phyloP scores from a whole-genome alignment of 2,113 vertebrate genomes.

The Erpornis zantholeuca region DNA sequence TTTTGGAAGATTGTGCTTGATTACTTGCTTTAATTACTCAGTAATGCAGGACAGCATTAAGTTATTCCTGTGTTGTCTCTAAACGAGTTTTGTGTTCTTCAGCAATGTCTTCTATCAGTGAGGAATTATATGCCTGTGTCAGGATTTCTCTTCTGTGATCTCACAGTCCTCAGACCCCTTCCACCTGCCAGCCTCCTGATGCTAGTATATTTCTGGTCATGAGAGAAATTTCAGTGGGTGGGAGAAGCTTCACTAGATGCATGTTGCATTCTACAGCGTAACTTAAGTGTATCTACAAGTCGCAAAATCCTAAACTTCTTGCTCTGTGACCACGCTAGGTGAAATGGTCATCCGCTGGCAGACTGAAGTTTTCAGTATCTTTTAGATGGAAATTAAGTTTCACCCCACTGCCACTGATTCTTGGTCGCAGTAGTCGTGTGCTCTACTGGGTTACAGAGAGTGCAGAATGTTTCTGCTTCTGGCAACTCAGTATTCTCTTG shows the following conservation, averaged over 20 bases:
- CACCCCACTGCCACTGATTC: background rate
- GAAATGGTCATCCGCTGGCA: rapidly evolving
- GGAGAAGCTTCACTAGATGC: background rate
- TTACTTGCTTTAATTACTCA: background rate
- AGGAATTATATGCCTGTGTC: background rate
- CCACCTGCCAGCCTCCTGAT: background rate
- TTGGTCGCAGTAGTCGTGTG: background rate
- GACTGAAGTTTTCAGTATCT: background rate
- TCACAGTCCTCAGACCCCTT: background rate
- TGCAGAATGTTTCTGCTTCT: background rate
- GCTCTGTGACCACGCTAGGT: background rate
- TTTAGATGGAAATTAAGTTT: background rate
- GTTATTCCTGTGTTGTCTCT: background rate
- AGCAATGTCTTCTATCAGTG: background rate
- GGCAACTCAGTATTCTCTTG: background rate
- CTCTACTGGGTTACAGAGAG: background rate
- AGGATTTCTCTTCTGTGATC: background rate
- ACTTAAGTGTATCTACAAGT: background rate
- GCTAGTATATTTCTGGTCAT: background rate
- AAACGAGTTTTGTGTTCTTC: background rate
- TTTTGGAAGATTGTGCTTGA: background rate
- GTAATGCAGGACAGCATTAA: background rate
- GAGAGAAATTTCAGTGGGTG: background rate
- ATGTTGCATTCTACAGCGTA: background rate
- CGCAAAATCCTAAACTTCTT: background rate